Percentiles rank a stretch among this genome's conserved stretches.
Conservation (phyloP, 1,140 invertebrate genomes). For the Tetranychus urticae region DNA sequence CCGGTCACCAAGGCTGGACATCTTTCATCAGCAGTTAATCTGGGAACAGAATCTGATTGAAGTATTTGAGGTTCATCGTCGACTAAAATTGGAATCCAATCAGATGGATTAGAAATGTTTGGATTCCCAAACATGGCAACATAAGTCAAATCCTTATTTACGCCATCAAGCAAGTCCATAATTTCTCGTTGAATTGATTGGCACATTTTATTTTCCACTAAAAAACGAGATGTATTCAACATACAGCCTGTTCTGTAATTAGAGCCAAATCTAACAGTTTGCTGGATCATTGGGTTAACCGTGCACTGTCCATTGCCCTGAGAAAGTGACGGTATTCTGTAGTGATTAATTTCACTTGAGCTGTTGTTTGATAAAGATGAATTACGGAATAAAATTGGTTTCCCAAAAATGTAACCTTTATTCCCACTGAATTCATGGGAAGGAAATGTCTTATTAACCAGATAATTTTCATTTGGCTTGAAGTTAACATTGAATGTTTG, state of each 20-base stretch:
- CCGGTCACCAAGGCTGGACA: constrained; percentile 25
- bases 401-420: constrained; percentile 35
- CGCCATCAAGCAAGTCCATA: background rate
- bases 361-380: constrained; percentile 15
- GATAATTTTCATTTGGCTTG: background rate
- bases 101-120: constrained; percentile 19
- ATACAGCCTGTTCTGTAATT: background rate
- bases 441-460: background rate
- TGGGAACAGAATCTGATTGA: constrained; percentile 10
- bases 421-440: constrained; percentile 31
- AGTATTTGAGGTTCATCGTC: constrained; percentile 11
- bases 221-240: background rate
- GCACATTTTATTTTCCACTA: background rate
- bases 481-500: background rate
- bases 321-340: background rate
- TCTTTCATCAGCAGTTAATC: background rate
- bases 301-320: background rate
- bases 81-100: constrained; percentile 29
- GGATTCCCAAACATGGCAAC: constrained; percentile 33
- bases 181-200: background rate
- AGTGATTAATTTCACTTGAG: constrained; percentile 6
- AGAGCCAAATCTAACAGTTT: background rate
- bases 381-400: constrained; percentile 26
- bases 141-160: constrained; percentile 14
- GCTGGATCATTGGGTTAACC: background rate